Conservation (phyloP, 2,113 vertebrate genomes). For the Nannobrachium achirus region DNA sequence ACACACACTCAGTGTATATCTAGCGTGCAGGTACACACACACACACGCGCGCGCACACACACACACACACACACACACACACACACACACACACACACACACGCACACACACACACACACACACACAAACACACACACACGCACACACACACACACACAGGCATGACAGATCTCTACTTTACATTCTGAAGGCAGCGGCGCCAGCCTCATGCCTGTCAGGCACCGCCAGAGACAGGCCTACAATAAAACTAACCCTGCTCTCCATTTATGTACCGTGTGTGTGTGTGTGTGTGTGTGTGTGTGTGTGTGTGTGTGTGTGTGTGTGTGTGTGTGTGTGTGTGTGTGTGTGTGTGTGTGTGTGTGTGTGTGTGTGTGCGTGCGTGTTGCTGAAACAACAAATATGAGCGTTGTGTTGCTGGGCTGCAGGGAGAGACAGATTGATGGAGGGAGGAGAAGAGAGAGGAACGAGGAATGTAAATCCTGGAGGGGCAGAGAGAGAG, state of each 20-base stretch:
- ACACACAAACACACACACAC: slow-evolving; percentile 1
- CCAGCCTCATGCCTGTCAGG: slow-evolving; percentile 32
- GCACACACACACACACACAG: slow-evolving; percentile 12
- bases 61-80: slow-evolving; percentile 1
- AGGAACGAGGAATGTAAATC: slow-evolving; percentile 4
- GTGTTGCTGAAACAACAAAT: slow-evolving; percentile 11
- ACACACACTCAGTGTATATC: too few species aligned
- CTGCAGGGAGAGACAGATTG: slow-evolving; percentile 26
- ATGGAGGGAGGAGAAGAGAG: slow-evolving; percentile 22
- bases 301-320: slow-evolving; percentile 11
- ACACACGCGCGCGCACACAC: neutral
- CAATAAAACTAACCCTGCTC: slow-evolving; percentile 14
- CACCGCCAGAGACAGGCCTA: slow-evolving; percentile 40
- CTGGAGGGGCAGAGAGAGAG: neutral
- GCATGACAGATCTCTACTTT: slow-evolving; percentile 30
- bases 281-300: slow-evolving; percentile 11
- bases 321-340: neutral
- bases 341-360: slow-evolving; percentile 1
- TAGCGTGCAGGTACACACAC: neutral
- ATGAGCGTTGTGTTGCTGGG: slow-evolving; percentile 17
- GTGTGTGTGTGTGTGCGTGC: neutral
- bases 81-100: neutral
- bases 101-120: neutral
- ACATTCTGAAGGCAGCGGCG: slow-evolving; percentile 32
- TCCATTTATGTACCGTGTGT: slow-evolving; percentile 17